Evolutionary conservation across 2,888 invertebrate species (phyloP), one percentile per base, ranked within the genome.

Genomic region (Platerodrilus igneus): DNA sequence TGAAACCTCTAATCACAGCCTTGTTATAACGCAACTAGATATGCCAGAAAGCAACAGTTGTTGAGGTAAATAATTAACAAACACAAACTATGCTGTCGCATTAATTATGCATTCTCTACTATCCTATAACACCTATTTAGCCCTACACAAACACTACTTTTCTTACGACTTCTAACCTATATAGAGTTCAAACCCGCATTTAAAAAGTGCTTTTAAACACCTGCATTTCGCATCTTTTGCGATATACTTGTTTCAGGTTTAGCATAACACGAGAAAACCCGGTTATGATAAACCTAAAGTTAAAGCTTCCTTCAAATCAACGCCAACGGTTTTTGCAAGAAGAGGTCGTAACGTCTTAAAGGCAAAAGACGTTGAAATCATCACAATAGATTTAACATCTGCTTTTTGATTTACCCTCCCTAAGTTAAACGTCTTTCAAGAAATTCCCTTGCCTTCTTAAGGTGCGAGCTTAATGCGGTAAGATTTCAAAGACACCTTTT

Each of bases 101-200:
- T 68, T 66, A 68, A 67, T 67, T 68, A 68, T 67, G 64, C 60
- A 67, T 64, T 66, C 60, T 62, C 66, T 66, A 67, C 67, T 67
- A 66, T 60, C 60, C 65, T 63, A 66, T 67, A 68, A 68, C 67
- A 66, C 66, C 63, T 63, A 63, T 64, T 67, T 62, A 62, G 63
- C 62, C 63, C 63, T 26, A 26, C 14, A 13, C 16, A 26, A n/a
- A 14, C 8, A 15, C 15, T 2, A 25, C 16, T 26, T n/a, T n/a
- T n/a, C n/a, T n/a, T 17, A 29, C 49, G 44, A 56, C 57, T 62
- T 59, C 58, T 63, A 63, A 64, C 64, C 64, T 48, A 50, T 47
- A 59, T 55, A 53, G 52, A 57, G 66, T 66, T 66, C 66, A 66
- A 52, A 41, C 66, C 63, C 63, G 62, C 62, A 62, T 63, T 9